A percentile compares a stretch with the other conserved stretches of the same genome.
Evolutionary conservation across 2,113 vertebrate genomes (phyloP).

Genomic region (Bufo bufo): DNA sequence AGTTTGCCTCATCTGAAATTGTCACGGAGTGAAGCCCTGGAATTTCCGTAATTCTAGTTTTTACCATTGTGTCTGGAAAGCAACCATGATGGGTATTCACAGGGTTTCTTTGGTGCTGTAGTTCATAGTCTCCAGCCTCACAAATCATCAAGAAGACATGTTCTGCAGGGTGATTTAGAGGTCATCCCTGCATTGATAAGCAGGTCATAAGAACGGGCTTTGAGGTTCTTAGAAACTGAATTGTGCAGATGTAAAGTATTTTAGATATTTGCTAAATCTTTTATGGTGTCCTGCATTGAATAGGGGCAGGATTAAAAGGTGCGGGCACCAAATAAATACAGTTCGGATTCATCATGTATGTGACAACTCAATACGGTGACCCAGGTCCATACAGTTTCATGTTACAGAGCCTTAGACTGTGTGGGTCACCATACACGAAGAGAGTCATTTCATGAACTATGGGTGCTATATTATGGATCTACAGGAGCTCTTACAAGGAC

Average conservation of each 20-base stretch:
- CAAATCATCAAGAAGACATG: neutral
- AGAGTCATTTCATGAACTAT: too few species aligned
- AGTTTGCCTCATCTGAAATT: neutral
- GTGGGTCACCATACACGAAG: too few species aligned
- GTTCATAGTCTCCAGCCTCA: neutral
- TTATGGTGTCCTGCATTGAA: neutral
- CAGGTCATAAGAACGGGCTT: neutral
- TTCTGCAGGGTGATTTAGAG: neutral
- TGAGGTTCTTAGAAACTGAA: neutral
- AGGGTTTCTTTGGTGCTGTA: conserved; percentile 10
- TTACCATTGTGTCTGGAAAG: neutral
- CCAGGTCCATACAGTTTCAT: too few species aligned
- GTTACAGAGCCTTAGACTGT: too few species aligned
- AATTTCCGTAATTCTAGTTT: conserved; percentile 15
- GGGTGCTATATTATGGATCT: too few species aligned
- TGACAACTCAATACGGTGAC: too few species aligned
- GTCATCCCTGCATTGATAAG: neutral
- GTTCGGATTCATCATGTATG: too few species aligned
- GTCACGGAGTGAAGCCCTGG: conserved; percentile 14
- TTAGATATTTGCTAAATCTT: neutral
- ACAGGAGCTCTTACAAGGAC: too few species aligned
- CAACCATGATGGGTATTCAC: neutral
- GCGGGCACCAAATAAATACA: neutral
- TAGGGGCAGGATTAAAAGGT: neutral
- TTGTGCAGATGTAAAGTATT: neutral